These are phyloP conservation scores for Spodoptera littoralis DNA, from an alignment of 2,888 invertebrate species.

Conservation along the genomic window DNA sequence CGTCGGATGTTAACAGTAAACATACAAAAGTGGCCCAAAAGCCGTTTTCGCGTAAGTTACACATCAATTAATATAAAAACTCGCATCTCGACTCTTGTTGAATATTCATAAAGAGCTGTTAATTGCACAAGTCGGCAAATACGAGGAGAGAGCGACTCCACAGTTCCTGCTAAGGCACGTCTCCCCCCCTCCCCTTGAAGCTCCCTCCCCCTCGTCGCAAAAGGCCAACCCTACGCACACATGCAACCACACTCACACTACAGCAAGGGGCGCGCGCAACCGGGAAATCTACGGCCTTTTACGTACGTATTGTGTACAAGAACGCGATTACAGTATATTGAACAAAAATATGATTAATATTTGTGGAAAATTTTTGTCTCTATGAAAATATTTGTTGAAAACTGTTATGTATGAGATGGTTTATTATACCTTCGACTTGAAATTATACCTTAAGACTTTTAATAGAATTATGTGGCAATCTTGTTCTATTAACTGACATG, in stretches of 20 bases:
- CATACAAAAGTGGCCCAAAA: constrained; percentile 60
- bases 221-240: constrained; percentile 81
- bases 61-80: constrained; percentile 86
- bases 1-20: constrained; percentile 52
- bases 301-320: constrained; percentile 86
- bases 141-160: constrained; percentile 82
- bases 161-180: constrained; percentile 75
- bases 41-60: constrained; percentile 74
- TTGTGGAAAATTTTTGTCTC: too few species aligned
- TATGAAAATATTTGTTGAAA: too few species aligned
- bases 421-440: too few species aligned
- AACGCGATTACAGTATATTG: constrained; percentile 74
- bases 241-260: constrained; percentile 66
- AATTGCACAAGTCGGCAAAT: constrained; percentile 88
- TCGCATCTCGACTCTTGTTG: constrained; percentile 78
- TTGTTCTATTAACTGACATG: too few species aligned
- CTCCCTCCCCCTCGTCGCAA: constrained; percentile 67
- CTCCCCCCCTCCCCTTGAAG: constrained; percentile 61
- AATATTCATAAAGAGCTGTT: constrained; percentile 88
- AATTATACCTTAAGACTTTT: too few species aligned
- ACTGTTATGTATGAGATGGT: too few species aligned
- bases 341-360: constrained; percentile 44
- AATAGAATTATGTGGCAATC: too few species aligned
- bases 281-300: constrained; percentile 88
- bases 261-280: constrained; percentile 81